Evolutionary conservation across 2,888 invertebrate species (phyloP).

Genomic region (Tetragnatha montana): DNA sequence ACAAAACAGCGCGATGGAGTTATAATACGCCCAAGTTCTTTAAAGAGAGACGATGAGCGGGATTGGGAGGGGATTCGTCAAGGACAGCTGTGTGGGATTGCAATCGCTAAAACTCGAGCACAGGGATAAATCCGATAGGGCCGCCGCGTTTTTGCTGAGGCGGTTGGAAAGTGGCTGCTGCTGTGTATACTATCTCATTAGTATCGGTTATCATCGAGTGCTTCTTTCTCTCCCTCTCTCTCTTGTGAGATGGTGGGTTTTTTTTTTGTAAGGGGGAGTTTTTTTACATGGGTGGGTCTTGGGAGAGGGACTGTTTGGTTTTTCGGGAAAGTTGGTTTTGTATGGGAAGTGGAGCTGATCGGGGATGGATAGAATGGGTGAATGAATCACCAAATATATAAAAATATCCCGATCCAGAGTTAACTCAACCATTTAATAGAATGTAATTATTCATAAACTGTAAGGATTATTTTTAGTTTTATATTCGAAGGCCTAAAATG

Average conservation of each 20-base stretch:
- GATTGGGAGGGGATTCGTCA: conserved; percentile 60
- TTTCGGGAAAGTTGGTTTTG: too few species aligned
- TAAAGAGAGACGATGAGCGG: conserved; percentile 53
- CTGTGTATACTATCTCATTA: conserved; percentile 56
- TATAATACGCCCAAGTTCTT: conserved; percentile 43
- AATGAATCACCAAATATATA: too few species aligned
- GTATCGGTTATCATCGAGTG: conserved; percentile 53
- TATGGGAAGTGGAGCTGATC: too few species aligned
- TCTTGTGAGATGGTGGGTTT: conserved; percentile 19
- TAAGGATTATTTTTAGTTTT: too few species aligned
- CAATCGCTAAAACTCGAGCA: conserved; percentile 55
- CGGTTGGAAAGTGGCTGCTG: conserved; percentile 40
- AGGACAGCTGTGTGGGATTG: conserved; percentile 58
- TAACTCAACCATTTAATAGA: too few species aligned
- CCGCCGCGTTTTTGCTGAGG: conserved; percentile 49
- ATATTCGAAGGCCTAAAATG: too few species aligned
- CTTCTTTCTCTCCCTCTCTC: conserved; percentile 27
- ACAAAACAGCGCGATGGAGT: conserved; percentile 43
- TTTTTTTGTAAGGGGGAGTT: background rate
- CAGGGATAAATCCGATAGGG: conserved; percentile 51
- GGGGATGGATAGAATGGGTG: too few species aligned
- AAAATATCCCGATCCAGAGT: too few species aligned
- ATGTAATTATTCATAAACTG: too few species aligned
- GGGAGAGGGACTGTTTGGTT: too few species aligned
- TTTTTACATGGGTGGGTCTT: too few species aligned